A percentile compares a stretch with the other conserved stretches of the same genome.
phyloP scores from a whole-genome alignment of 2,888 invertebrate species.

The Parthenolecanium corni region DNA sequence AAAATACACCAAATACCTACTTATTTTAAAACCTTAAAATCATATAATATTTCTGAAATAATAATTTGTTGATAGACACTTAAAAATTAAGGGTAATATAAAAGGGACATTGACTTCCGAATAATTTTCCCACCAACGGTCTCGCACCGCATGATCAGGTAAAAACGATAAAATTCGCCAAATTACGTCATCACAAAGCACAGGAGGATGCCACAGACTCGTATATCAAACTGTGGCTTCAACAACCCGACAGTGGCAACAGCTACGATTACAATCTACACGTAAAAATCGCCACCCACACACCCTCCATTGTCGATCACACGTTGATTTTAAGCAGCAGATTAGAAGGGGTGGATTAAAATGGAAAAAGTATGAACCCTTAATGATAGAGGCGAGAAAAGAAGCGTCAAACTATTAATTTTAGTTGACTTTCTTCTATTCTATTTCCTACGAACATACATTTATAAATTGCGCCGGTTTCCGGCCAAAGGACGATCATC shows the following conservation, averaged over 20 bases:
- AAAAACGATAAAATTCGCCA: too few species aligned
- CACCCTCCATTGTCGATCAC: background rate
- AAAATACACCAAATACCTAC: too few species aligned
- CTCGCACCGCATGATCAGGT: too few species aligned
- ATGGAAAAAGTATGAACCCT: constrained; percentile 1
- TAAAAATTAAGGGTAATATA: too few species aligned
- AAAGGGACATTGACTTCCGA: too few species aligned
- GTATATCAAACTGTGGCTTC: too few species aligned
- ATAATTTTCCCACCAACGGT: too few species aligned
- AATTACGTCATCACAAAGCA: too few species aligned
- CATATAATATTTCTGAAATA: too few species aligned
- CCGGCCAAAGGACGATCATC: background rate
- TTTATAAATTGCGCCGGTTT: constrained; percentile 23
- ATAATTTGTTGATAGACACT: too few species aligned
- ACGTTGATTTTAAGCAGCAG: background rate
- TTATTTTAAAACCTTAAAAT: too few species aligned
- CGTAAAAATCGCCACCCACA: background rate
- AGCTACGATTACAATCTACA: background rate
- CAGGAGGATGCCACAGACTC: too few species aligned
- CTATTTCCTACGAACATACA: constrained; percentile 16
- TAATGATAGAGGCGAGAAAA: constrained; percentile 12
- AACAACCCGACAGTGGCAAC: background rate
- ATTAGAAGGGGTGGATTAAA: background rate
- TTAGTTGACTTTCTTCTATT: constrained; percentile 9
- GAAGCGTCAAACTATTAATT: constrained; percentile 21